Evolutionary conservation across 35 echinoderm and acorn worm genomes (phyloP), one percentile per base, ranked within the genome.

Genomic region (Lytechinus variegatus): DNA sequence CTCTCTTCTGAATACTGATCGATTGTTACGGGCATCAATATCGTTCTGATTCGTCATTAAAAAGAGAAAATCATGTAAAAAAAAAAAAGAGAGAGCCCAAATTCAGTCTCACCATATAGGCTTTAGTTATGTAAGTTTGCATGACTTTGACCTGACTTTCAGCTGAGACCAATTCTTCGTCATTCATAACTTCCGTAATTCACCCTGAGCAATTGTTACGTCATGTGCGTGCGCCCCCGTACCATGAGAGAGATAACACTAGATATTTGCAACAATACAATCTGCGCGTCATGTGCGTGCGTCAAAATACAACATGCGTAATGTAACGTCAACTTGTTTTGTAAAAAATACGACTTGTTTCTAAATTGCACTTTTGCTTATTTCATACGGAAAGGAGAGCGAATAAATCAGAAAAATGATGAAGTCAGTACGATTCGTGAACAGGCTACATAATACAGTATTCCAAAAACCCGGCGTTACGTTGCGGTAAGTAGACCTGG

Each of bases 381-480:
- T 79, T 90, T 90, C 88, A 33, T 21, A 10, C 4, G 9, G 12
- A 19, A 54, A 12, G 11, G 8, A 33, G 33, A 55, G 11, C 9
- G 10, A 93, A 93, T 93, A 6, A 93, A 10, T 10, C 53, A 93
- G 13, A 2, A 58, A 54, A 29, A 93, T 93, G 92, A 93, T 93
- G 92, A 33, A 93, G 92, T 93, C 92, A 93, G 54, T 54, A 16
- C 52, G 92, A 93, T 93, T 93, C n/a, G 92, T 93, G 28, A 12
- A 44, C 28, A 29, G 92, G n/a, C 92, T 93, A 53, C 92, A 93
- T n/a, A 93, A 93, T 93, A 93, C 92, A 16, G 3, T 93, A 13
- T 10, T 57, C 53, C 52, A 93, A 28, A 93, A 93, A 53, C 56
- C 92, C 9, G n/a, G n/a, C n/a, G 92, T 54, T 10, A 9, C 54